phyloP scores from a whole-genome alignment of 2,797 vertebrate genomes.

The Pangasius mekongensis region DNA sequence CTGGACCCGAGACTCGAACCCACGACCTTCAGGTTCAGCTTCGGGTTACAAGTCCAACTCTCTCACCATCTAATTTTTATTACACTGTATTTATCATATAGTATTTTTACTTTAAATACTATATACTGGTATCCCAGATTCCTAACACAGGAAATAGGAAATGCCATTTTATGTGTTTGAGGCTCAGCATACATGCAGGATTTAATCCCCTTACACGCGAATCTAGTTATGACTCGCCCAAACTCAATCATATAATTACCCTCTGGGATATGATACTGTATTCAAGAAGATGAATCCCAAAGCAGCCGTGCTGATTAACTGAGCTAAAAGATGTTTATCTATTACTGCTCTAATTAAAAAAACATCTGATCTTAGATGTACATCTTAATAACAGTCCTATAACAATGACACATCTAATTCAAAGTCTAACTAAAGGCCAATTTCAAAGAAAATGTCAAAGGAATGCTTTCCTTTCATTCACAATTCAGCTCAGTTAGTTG shows the following conservation, averaged over 20 bases:
- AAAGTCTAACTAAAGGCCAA: background rate
- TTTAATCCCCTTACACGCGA: background rate
- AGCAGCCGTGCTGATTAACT: background rate
- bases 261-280: background rate
- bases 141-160: background rate
- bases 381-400: background rate
- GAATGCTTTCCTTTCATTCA: background rate
- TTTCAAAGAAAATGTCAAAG: background rate
- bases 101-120: too few species aligned
- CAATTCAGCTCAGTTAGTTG: background rate
- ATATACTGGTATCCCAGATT: too few species aligned
- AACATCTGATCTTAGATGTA: background rate
- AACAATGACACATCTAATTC: background rate
- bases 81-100: too few species aligned
- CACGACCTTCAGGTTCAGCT: too few species aligned
- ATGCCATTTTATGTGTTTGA: background rate
- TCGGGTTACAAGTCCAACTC: too few species aligned
- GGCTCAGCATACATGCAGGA: background rate
- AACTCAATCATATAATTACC: background rate
- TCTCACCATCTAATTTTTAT: too few species aligned
- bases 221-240: background rate
- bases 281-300: background rate
- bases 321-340: background rate
- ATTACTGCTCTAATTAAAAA: background rate
- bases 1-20: too few species aligned